Evolutionary conservation across 1,140 invertebrate genomes (phyloP).

Genomic region (Trinorchestia longiramus): DNA sequence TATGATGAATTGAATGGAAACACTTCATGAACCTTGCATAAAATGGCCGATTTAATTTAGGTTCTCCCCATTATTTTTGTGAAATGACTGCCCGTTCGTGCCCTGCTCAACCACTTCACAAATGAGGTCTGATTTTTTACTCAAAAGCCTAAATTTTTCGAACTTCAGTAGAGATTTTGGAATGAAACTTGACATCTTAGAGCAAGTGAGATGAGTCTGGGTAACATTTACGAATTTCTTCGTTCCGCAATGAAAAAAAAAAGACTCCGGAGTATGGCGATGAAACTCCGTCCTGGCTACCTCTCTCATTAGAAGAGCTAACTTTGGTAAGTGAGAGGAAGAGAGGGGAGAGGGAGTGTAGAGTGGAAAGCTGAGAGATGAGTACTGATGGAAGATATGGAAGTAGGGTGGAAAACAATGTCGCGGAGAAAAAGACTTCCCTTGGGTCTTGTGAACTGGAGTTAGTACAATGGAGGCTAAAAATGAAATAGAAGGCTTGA

Average conservation of each 20-base stretch:
- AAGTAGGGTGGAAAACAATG: neutral
- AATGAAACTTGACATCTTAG: slow-evolving; percentile 25
- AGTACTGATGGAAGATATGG: neutral
- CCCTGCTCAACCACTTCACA: neutral
- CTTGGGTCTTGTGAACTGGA: no score
- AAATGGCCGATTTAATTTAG: neutral
- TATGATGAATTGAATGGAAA: neutral
- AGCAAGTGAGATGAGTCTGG: neutral
- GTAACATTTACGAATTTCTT: neutral
- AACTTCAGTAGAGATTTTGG: slow-evolving; percentile 10
- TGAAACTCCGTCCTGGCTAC: neutral
- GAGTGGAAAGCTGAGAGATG: neutral
- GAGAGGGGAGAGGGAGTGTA: neutral
- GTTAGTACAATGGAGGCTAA: no score
- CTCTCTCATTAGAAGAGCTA: neutral
- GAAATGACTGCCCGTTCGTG: neutral
- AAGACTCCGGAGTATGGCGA: neutral
- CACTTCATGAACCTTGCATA: neutral
- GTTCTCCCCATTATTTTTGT: neutral
- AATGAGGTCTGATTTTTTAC: neutral
- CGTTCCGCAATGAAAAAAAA: neutral
- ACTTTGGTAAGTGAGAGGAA: slow-evolving; percentile 13
- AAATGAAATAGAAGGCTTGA: no score
- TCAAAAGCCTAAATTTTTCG: neutral
- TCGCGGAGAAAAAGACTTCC: neutral